phyloP scores from a whole-genome alignment of 2,888 invertebrate species.

The Nymphalis urticae region DNA sequence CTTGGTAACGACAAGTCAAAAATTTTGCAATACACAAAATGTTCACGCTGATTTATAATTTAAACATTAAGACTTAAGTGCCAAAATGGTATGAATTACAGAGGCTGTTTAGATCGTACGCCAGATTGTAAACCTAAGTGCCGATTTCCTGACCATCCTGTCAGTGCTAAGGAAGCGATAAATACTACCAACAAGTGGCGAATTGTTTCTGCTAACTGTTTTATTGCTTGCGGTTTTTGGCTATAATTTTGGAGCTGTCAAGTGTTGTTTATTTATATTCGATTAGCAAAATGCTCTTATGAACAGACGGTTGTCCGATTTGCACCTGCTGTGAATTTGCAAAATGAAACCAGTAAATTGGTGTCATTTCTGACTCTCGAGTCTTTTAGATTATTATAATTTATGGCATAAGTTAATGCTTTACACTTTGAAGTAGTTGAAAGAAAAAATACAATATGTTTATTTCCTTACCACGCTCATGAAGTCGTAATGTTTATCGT shows the following conservation, averaged over 20 bases:
- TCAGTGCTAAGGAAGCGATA: constrained; percentile 47
- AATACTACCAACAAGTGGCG: constrained; percentile 44
- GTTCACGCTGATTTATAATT: constrained; percentile 11
- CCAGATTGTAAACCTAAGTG: constrained; percentile 44
- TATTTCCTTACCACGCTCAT: too few relatives aligned
- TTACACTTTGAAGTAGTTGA: too few relatives aligned
- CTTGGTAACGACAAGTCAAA: constrained; percentile 15
- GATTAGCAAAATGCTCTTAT: constrained; percentile 21
- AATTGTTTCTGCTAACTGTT: constrained; percentile 38
- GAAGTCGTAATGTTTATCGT: too few relatives aligned
- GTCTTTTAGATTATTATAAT: too few relatives aligned
- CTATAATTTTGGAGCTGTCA: constrained; percentile 7
- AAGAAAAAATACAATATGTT: too few relatives aligned
- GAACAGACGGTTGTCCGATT: neutral
- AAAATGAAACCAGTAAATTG: neutral
- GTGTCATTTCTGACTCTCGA: neutral
- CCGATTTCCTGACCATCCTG: constrained; percentile 48
- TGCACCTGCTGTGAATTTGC: constrained; percentile 1
- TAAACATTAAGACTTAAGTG: neutral
- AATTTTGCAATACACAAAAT: constrained; percentile 17
- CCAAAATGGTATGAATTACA: constrained; percentile 17
- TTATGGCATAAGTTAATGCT: too few relatives aligned
- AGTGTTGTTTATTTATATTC: constrained; percentile 8
- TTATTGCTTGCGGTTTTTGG: constrained; percentile 24
- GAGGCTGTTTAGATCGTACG: constrained; percentile 17